These are phyloP conservation scores for Anguilla rostrata DNA, from an alignment of 2,113 vertebrate genomes.

Conservation along the genomic window DNA sequence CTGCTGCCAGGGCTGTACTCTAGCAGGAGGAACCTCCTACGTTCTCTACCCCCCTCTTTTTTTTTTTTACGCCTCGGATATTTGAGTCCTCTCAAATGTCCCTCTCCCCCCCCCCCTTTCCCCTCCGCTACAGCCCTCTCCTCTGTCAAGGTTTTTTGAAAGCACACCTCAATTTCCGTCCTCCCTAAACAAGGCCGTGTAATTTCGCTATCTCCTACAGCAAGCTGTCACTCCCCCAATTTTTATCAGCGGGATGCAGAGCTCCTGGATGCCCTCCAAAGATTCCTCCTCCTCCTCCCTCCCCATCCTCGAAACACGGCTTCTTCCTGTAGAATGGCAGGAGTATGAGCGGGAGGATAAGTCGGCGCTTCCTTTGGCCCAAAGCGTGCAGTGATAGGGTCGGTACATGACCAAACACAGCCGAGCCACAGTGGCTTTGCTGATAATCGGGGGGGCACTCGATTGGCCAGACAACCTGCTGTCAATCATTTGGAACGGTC, in stretches of 20 bases:
- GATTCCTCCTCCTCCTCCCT: conserved; percentile 19
- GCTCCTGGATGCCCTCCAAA: conserved; percentile 37
- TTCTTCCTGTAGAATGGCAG: conserved; percentile 16
- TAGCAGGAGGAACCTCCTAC: neutral
- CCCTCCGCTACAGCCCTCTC: neutral
- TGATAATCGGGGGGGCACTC: neutral
- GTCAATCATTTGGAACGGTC: neutral
- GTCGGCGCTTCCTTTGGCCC: neutral
- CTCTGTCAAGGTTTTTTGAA: conserved; percentile 29
- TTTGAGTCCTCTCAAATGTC: neutral
- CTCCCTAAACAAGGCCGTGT: conserved; percentile 23
- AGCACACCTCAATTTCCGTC: conserved; percentile 31
- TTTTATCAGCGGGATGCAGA: conserved; percentile 44
- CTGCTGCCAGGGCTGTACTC: neutral
- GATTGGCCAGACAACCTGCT: neutral
- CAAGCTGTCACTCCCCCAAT: conserved; percentile 16
- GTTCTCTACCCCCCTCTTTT: neutral
- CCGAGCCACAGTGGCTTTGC: neutral
- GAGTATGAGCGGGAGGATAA: neutral
- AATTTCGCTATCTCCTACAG: conserved; percentile 37
- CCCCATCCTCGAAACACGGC: neutral
- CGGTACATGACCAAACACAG: neutral
- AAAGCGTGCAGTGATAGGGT: neutral
- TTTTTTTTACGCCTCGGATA: neutral
- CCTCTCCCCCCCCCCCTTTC: neutral